phyloP scores from a whole-genome alignment of 2,797 vertebrate species.

The Falco berigora region DNA sequence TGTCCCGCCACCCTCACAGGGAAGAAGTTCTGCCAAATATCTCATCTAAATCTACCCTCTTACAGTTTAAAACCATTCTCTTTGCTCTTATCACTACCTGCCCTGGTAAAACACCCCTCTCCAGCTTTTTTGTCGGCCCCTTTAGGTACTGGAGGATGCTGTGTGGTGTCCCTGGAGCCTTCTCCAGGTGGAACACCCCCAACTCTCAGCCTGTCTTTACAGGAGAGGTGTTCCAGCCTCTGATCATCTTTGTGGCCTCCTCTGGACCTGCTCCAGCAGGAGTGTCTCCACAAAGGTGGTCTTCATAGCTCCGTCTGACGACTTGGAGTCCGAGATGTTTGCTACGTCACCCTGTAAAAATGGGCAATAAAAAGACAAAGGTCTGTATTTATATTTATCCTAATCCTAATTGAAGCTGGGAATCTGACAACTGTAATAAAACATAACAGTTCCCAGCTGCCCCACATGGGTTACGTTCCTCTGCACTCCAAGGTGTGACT shows the following conservation, averaged over 20 bases:
- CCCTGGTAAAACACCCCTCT: too few species aligned
- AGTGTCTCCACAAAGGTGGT: background rate
- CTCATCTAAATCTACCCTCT: too few species aligned
- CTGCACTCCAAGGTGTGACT: background rate
- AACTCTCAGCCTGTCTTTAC: too few species aligned
- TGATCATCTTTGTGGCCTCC: background rate
- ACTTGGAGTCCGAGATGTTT: background rate
- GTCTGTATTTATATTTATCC: background rate
- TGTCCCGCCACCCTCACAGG: too few species aligned
- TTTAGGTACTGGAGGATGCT: too few species aligned
- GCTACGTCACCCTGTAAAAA: background rate
- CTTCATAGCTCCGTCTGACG: background rate
- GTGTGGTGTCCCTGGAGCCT: too few species aligned
- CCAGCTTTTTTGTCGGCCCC: too few species aligned
- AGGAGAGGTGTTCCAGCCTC: background rate
- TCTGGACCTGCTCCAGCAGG: background rate
- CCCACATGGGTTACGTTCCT: background rate
- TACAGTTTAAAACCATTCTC: too few species aligned
- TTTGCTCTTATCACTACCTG: too few species aligned
- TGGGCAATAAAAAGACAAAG: background rate
- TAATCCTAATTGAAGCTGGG: background rate
- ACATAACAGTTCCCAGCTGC: background rate
- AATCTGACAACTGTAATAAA: background rate
- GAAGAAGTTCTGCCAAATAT: too few species aligned
- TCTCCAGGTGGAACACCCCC: too few species aligned